These are phyloP conservation scores for Syrphus vitripennis DNA, from an alignment of 2,888 invertebrate genomes.

Conservation along the genomic window DNA sequence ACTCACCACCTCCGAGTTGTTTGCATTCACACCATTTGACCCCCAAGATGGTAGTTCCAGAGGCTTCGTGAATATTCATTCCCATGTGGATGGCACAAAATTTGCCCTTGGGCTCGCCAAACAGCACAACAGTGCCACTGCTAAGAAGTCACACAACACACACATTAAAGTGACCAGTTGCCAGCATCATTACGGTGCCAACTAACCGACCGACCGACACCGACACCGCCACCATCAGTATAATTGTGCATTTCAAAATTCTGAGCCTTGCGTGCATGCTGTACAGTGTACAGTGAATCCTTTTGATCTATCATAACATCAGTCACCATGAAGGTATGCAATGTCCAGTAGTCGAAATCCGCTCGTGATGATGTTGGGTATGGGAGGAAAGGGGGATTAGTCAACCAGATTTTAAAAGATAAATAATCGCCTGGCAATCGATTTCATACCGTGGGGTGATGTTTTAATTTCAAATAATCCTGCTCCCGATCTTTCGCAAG, in stretches of 20 bases:
- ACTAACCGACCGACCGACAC: background rate
- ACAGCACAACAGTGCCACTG: background rate
- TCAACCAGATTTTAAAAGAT: constrained; percentile 60
- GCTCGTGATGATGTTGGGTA: background rate
- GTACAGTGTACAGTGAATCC: constrained; percentile 46
- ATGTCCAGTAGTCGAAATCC: background rate
- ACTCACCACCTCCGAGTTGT: constrained; percentile 13
- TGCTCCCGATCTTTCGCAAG: constrained; percentile 47
- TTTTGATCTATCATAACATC: constrained; percentile 67
- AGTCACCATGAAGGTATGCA: constrained; percentile 33
- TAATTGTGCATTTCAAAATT: constrained; percentile 1
- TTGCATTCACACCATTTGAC: constrained; percentile 2
- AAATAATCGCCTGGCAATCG: constrained; percentile 68
- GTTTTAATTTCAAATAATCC: constrained; percentile 69
- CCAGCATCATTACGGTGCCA: background rate
- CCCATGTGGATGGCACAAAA: background rate
- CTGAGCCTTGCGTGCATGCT: constrained; percentile 13
- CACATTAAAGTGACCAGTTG: background rate
- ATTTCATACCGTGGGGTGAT: constrained; percentile 62
- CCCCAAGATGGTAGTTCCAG: background rate
- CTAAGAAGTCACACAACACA: constrained; percentile 39
- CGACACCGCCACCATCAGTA: background rate
- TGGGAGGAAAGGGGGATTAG: background rate
- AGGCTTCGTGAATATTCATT: constrained; percentile 7
- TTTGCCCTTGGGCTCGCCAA: constrained; percentile 16